A percentile compares a stretch with the other conserved stretches of the same genome.
Conservation (phyloP, 2,113 vertebrate species). For the Progne subis region DNA sequence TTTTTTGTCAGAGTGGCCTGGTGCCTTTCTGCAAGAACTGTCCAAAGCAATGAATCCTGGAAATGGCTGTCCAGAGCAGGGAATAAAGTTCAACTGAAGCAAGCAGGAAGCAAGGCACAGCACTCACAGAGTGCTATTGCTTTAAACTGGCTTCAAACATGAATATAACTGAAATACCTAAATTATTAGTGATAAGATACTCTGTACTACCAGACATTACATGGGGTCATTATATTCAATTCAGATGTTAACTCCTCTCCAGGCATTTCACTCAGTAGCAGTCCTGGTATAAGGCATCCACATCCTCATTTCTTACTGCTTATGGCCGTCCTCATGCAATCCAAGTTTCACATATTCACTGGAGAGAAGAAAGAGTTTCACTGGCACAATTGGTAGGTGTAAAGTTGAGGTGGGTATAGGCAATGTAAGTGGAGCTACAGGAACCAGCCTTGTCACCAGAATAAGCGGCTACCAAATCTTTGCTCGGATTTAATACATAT, state of each 20-base stretch:
- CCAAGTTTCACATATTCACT: neutral
- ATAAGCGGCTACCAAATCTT: neutral
- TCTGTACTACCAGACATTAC: neutral
- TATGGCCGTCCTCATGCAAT: neutral
- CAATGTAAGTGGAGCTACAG: neutral
- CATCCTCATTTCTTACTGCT: neutral
- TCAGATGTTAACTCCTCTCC: neutral
- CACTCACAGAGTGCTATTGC: neutral
- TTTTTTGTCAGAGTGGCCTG: neutral
- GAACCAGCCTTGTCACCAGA: neutral
- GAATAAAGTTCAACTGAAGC: neutral
- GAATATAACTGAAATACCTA: neutral
- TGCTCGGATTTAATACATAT: neutral
- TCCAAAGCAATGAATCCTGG: fast-evolving
- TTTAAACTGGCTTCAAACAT: neutral
- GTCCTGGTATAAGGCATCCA: neutral
- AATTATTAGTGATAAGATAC: neutral
- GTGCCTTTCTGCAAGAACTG: neutral
- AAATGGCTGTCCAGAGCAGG: neutral
- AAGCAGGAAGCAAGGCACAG: neutral
- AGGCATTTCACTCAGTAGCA: neutral
- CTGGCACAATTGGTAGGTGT: neutral
- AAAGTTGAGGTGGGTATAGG: neutral
- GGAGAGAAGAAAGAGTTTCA: neutral
- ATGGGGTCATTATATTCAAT: neutral